Percentiles rank a stretch among this genome's conserved stretches.
These are phyloP conservation scores for Gopherus evgoodei DNA, from an alignment of 2,113 vertebrate species.

Conservation along the genomic window DNA sequence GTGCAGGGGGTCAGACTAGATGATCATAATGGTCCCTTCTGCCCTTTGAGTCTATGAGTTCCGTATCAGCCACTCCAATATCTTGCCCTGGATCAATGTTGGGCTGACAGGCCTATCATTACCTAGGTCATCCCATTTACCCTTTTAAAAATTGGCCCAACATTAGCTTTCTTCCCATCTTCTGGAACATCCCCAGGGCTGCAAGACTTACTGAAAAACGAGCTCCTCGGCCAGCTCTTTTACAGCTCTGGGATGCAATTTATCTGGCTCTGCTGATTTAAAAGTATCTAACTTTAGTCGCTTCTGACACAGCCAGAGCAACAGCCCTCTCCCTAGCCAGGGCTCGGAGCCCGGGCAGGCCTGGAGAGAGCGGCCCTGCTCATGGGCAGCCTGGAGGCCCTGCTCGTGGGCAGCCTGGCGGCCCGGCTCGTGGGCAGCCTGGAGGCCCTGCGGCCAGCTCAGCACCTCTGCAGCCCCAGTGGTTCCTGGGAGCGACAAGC, in stretches of 20 bases:
- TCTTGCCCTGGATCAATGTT: not conserved
- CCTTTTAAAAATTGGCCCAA: not conserved
- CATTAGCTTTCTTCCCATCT: not conserved
- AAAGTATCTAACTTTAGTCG: not conserved
- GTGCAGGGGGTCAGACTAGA: no score
- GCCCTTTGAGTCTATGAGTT: no score
- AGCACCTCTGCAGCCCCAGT: not conserved
- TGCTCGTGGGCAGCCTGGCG: no score
- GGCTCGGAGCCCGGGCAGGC: no score
- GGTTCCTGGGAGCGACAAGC: no score
- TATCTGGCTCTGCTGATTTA: not conserved
- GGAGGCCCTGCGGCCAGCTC: no score
- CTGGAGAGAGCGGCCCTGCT: no score
- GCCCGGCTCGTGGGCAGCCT: no score
- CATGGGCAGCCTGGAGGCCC: no score
- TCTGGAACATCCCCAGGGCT: not conserved
- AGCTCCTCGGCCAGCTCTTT: not conserved
- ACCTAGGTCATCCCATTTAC: not conserved
- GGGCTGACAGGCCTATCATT: not conserved
- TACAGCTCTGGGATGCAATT: not conserved
- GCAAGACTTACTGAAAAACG: not conserved
- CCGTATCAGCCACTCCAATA: not conserved
- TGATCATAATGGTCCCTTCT: no score
- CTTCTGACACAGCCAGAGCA: not conserved
- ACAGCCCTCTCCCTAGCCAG: not conserved